phyloP scores from a whole-genome alignment of 2,888 invertebrate genomes.

The Myopa tessellatipennis region DNA sequence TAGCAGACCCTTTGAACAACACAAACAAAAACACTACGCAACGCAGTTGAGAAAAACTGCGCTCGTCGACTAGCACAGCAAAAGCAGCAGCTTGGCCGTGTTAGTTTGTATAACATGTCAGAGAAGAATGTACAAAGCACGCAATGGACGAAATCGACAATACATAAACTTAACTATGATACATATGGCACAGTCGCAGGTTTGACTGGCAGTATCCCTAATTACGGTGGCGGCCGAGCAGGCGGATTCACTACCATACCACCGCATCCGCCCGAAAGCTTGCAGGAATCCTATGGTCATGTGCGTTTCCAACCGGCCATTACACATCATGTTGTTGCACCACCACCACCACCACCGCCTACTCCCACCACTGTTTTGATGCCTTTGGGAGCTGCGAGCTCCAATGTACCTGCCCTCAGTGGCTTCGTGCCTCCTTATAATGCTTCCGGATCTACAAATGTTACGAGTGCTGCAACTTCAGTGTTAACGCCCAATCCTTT shows the following conservation, averaged over 20 bases:
- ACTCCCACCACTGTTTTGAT: conserved; percentile 40
- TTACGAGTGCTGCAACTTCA: conserved; percentile 46
- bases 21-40: not conserved
- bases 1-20: conserved; percentile 5
- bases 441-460: conserved; percentile 41
- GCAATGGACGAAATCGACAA: conserved; percentile 63
- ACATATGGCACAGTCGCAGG: conserved; percentile 44
- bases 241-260: conserved; percentile 39
- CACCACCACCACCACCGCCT: conserved; percentile 46
- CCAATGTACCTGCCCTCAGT: conserved; percentile 62
- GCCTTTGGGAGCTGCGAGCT: conserved; percentile 42
- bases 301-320: conserved; percentile 57
- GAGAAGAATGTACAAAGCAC: conserved; percentile 64
- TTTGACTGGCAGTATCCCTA: conserved; percentile 42
- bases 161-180: conserved; percentile 42
- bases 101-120: conserved; percentile 60
- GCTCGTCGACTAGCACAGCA: conserved; percentile 38
- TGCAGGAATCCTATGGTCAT: conserved; percentile 43
- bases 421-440: conserved; percentile 61
- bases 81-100: conserved; percentile 36
- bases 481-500: conserved; percentile 62
- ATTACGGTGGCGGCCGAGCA: conserved; percentile 27
- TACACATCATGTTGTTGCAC: conserved; percentile 49
- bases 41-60: not conserved
- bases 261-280: conserved; percentile 35